A percentile compares a stretch with the other conserved stretches of the same genome.
phyloP scores from a whole-genome alignment of 2,113 vertebrate species.

The Sula dactylatra region DNA sequence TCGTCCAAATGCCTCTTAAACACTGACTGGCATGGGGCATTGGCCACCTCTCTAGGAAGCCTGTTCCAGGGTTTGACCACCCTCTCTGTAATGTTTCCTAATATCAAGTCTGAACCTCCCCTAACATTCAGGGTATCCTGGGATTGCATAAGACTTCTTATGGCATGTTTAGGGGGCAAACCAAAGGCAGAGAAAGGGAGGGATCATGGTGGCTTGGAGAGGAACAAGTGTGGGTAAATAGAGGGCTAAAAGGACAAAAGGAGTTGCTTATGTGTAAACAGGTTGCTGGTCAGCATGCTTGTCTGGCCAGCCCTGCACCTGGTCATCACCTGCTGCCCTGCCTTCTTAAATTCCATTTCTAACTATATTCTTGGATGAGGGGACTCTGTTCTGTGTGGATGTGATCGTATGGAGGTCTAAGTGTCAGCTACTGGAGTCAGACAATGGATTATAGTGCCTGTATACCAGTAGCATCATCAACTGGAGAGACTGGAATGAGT shows the following conservation, averaged over 20 bases:
- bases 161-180: not conserved
- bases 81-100: not conserved
- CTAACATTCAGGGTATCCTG: not conserved
- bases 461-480: not conserved
- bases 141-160: not conserved
- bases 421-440: not conserved
- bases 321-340: not conserved
- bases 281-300: not conserved
- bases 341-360: not conserved
- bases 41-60: not conserved
- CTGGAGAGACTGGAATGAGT: not conserved
- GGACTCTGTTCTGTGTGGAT: not conserved
- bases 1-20: not conserved
- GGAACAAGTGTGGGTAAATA: not conserved
- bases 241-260: not conserved
- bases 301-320: not conserved
- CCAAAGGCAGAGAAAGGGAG: not conserved
- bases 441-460: not conserved
- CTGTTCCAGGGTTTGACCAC: not conserved
- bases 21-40: not conserved
- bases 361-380: not conserved
- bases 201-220: not conserved
- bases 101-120: not conserved
- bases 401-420: not conserved
- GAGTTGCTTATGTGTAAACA: not conserved